Conservation (phyloP, 1,140 invertebrate species). For the Zelostemma sp. region DNA sequence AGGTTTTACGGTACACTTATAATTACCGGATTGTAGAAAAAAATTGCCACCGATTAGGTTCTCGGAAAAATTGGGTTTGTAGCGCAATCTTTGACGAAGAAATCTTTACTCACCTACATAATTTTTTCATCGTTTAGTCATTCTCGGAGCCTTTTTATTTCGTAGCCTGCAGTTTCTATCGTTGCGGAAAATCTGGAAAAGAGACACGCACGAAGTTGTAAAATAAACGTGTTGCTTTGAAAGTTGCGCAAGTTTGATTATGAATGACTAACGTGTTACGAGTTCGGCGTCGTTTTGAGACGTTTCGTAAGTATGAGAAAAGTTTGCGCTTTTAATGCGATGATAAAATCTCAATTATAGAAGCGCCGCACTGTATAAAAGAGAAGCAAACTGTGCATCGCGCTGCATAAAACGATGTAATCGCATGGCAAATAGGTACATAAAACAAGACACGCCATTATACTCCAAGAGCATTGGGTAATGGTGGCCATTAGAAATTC, state of each 20-base stretch:
- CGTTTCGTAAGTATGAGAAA: constrained; percentile 23
- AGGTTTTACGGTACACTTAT: no score
- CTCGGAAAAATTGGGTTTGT: no score
- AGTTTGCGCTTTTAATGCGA: constrained; percentile 39
- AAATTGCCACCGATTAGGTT: no score
- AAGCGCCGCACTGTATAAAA: constrained; percentile 32
- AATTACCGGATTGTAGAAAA: no score
- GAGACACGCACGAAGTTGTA: constrained; percentile 4
- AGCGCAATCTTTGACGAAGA: no score
- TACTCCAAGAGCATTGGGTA: constrained; percentile 45
- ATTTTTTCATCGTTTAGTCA: no score
- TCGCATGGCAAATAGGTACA: constrained; percentile 55
- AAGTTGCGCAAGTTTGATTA: constrained; percentile 8
- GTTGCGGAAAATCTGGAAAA: no score
- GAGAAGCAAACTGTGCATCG: constrained; percentile 24
- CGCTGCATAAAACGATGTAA: constrained; percentile 52
- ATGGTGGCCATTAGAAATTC: constrained; percentile 54
- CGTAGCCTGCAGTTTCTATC: no score
- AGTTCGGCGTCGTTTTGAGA: background rate
- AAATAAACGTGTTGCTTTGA: constrained; percentile 1
- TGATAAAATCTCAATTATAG: constrained; percentile 65
- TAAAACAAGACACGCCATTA: constrained; percentile 54
- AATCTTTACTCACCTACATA: no score
- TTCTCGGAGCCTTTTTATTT: no score
- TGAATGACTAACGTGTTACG: constrained; percentile 19